Evolutionary conservation across 2,888 invertebrate genomes (phyloP), one percentile per base, ranked within the genome.

Genomic region (Nyleta sp.): DNA sequence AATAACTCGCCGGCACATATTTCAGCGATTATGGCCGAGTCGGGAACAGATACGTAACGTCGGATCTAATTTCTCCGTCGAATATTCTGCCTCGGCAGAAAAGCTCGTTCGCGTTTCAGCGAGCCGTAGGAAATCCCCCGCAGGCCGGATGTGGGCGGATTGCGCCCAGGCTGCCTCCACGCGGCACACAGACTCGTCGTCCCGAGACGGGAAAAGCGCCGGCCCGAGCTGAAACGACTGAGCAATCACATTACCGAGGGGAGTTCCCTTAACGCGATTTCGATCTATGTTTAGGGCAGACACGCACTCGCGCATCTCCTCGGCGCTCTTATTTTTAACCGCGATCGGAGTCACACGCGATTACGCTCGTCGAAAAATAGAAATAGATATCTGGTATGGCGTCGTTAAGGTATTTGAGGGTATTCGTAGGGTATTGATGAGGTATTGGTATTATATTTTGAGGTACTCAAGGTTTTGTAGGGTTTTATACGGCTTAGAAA

Each of bases 171-270:
- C 79, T 62, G 75, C 75, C 46, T 55, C 57, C 33, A 22, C 15
- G 57, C 20, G 48, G 22, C 48, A 55, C 40, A 48, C 35, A 60
- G 57, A 35, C 42, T n/a, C n/a, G n/a, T 44, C 55, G 76, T 68
- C 80, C 81, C 80, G 83, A 81, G 80, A 80, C 57, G 73, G 79
- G 80, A 82, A 82, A 82, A 78, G 68, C 50, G 74, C 71, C 73
- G 68, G 80, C 70, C 44, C 70, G 67, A 85, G 81, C 81, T 83
- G 83, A 85, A 86, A 84, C 83, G 86, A 84, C 82, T 83, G 85
- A 85, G 85, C 85, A 87, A 87, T 87, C 86, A 83, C 86, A 87
- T 87, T 87, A 87, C 84, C 79, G 60, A 79, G 82, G 81, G 83
- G 81, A 77, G 80, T 81, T 77, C 72, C 84, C 82, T 85, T 85